Evolutionary conservation across 2,113 vertebrate genomes (phyloP).

Genomic region (Sardina pilchardus): DNA sequence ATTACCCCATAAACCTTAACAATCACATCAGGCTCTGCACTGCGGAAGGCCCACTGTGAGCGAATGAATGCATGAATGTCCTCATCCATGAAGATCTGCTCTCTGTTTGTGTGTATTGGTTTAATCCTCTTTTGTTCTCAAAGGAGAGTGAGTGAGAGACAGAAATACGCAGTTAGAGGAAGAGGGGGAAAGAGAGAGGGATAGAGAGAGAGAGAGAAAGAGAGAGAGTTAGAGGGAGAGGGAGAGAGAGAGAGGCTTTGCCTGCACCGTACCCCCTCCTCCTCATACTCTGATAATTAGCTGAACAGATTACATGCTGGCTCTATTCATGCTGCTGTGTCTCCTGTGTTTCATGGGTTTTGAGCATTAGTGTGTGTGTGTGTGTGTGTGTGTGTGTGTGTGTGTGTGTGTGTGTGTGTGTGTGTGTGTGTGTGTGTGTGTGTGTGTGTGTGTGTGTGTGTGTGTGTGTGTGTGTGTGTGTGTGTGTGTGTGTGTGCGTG

Average conservation of each 20-base stretch:
- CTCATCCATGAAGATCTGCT: background rate
- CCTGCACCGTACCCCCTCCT: background rate
- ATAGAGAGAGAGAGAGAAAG: background rate
- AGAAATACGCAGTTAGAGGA: background rate
- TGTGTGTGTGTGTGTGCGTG: background rate
- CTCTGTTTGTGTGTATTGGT: slow-evolving; percentile 3
- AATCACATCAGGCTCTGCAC: background rate
- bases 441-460: background rate
- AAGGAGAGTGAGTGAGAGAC: background rate
- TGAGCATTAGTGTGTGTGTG: background rate
- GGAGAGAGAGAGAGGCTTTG: background rate
- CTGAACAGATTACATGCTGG: slow-evolving; percentile 29
- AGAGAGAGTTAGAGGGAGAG: slow-evolving; percentile 16
- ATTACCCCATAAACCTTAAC: background rate
- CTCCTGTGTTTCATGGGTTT: slow-evolving; percentile 6
- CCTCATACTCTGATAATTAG: slow-evolving; percentile 32
- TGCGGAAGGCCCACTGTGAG: background rate
- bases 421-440: background rate
- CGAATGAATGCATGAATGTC: background rate
- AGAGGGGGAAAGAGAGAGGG: background rate
- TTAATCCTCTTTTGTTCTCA: slow-evolving; percentile 7
- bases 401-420: background rate
- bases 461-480: too few species aligned
- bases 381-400: slow-evolving; percentile 2
- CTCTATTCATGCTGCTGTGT: slow-evolving; percentile 14